Evolutionary conservation across 2,888 invertebrate species (phyloP).

Genomic region (Dorcus parallelipipedus): DNA sequence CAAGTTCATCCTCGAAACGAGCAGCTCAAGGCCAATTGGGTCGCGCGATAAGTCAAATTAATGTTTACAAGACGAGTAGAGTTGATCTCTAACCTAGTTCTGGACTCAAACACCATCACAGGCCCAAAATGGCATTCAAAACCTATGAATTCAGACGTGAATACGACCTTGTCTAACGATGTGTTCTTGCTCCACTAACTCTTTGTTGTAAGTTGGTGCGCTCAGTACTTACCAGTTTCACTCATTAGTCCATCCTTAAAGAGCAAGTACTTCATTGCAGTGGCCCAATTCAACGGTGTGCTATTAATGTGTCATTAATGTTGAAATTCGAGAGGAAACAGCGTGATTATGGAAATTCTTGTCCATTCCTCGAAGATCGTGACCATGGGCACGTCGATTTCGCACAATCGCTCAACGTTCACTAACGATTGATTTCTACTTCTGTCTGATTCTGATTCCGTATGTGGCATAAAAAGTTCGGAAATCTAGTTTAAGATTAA

Average conservation of each 20-base stretch:
- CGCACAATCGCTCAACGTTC: not conserved
- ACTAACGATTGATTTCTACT: no score
- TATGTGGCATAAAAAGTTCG: no score
- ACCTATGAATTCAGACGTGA: no score
- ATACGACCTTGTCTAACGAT: not conserved
- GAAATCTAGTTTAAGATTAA: no score
- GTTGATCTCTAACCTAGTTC: no score
- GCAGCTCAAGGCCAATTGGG: no score
- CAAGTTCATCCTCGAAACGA: no score
- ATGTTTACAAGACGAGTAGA: no score
- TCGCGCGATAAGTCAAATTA: no score
- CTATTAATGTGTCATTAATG: slow-evolving; percentile 78
- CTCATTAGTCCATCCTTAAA: slow-evolving; percentile 88
- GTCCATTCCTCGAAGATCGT: slow-evolving; percentile 77
- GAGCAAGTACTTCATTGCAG: slow-evolving; percentile 85
- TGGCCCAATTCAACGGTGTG: slow-evolving; percentile 85
- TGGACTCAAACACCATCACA: no score
- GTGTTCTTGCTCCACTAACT: not conserved
- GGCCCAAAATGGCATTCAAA: no score
- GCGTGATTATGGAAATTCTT: slow-evolving; percentile 85
- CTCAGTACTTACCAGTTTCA: slow-evolving; percentile 63
- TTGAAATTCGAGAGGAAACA: slow-evolving; percentile 74
- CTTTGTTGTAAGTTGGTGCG: not conserved
- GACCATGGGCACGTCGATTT: slow-evolving; percentile 63
- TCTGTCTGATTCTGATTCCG: no score